phyloP scores from a whole-genome alignment of 2,113 vertebrate species.

The Sebastes fasciatus region DNA sequence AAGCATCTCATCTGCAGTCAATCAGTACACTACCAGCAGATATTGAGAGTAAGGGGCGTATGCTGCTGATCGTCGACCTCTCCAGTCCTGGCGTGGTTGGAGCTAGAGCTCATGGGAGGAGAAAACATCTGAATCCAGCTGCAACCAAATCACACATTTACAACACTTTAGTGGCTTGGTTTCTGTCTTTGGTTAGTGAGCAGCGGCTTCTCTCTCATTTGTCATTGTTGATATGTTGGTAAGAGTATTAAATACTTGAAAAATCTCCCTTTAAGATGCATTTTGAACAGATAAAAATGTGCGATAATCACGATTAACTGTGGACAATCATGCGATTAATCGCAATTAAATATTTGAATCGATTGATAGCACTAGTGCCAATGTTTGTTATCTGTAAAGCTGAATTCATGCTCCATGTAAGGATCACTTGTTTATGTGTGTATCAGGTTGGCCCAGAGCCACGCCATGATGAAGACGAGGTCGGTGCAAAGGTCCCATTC shows the following conservation, averaged over 20 bases:
- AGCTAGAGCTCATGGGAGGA: conserved; percentile 2
- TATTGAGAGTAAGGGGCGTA: conserved; percentile 34
- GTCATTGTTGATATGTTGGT: no score
- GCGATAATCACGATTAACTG: no score
- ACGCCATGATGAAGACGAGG: conserved; percentile 26
- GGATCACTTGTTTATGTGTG: neutral
- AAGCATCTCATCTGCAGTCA: conserved; percentile 75
- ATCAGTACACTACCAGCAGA: conserved; percentile 64
- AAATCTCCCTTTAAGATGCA: no score
- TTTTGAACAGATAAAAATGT: no score
- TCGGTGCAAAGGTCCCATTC: conserved; percentile 67
- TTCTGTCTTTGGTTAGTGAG: conserved; percentile 84
- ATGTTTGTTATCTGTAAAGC: neutral
- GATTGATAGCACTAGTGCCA: no score
- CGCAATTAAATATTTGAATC: no score
- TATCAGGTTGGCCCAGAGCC: conserved; percentile 44
- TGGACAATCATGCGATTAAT: no score
- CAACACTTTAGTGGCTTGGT: conserved; percentile 79
- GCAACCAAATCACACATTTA: conserved; percentile 69
- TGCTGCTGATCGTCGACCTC: conserved; percentile 79
- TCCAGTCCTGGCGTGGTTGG: conserved; percentile 72
- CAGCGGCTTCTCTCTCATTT: neutral
- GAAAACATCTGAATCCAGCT: conserved; percentile 24
- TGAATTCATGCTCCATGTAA: neutral
- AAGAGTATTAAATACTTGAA: no score